phyloP scores from a whole-genome alignment of 2,888 invertebrate species.

The Panzeria rudis region DNA sequence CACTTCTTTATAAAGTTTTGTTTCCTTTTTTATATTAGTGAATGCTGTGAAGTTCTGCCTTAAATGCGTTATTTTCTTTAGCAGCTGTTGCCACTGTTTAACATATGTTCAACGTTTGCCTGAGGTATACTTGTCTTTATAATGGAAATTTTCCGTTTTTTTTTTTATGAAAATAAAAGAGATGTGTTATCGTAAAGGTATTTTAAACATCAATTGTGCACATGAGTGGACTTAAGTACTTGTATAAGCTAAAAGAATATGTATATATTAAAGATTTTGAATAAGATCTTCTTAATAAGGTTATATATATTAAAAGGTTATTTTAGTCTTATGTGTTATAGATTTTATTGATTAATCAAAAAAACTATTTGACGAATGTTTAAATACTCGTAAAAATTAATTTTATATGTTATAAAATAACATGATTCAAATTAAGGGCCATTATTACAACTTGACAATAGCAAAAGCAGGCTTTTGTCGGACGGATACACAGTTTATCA shows the following conservation, averaged over 20 bases:
- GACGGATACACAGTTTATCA: too few relatives aligned
- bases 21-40: neutral
- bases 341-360: neutral
- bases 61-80: neutral
- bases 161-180: neutral
- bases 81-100: constrained; percentile 3
- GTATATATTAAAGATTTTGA: constrained; percentile 2
- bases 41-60: neutral
- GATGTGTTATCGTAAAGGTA: constrained; percentile 45
- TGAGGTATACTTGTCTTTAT: neutral
- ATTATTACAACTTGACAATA: too few relatives aligned
- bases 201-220: constrained; percentile 38
- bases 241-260: neutral
- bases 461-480: too few relatives aligned
- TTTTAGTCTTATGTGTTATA: neutral
- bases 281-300: neutral
- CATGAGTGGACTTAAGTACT: constrained; percentile 47
- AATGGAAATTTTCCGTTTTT: constrained; percentile 41
- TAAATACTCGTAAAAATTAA: constrained; percentile 48
- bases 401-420: too few relatives aligned
- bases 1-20: neutral
- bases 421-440: too few relatives aligned
- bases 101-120: neutral
- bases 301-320: neutral
- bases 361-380: constrained; percentile 7